Evolutionary conservation across 2,113 vertebrate genomes (phyloP).

Genomic region (Cygnus atratus): DNA sequence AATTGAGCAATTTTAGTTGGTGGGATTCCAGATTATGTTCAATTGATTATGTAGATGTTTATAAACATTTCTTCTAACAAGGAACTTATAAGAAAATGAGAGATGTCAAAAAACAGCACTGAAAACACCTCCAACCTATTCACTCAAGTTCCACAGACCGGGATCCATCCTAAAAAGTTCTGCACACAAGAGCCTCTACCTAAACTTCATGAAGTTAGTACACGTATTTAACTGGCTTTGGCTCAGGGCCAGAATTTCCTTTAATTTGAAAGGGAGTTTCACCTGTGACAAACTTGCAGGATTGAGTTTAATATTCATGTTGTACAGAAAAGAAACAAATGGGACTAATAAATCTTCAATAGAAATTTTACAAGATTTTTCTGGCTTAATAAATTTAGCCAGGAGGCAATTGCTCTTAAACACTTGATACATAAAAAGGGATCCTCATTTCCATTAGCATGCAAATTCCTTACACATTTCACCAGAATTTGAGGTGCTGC

Average conservation of each 20-base stretch:
- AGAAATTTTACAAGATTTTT: slow-evolving; percentile 79
- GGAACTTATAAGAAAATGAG: background rate
- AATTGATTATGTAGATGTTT: background rate
- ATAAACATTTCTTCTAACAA: background rate
- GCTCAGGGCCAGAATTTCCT: background rate
- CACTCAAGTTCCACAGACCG: background rate
- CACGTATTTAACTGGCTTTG: background rate
- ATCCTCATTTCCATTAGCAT: background rate
- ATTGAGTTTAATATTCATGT: slow-evolving; percentile 56
- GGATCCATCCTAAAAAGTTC: background rate
- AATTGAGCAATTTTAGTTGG: background rate
- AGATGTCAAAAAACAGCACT: background rate
- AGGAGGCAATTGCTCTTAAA: slow-evolving; percentile 25
- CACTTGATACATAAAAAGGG: background rate
- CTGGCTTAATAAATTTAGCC: slow-evolving; percentile 68
- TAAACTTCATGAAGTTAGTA: background rate
- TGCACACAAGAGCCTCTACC: background rate
- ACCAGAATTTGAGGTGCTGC: background rate
- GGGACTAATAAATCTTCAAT: slow-evolving; percentile 82
- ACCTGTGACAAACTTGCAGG: slow-evolving; percentile 40
- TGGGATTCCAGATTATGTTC: background rate
- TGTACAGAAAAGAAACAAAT: slow-evolving; percentile 77
- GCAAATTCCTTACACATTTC: background rate
- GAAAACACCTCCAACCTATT: background rate
- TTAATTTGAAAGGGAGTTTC: background rate